Conservation (phyloP, 1,140 invertebrate species). For the Lysiphlebus fabarum region DNA sequence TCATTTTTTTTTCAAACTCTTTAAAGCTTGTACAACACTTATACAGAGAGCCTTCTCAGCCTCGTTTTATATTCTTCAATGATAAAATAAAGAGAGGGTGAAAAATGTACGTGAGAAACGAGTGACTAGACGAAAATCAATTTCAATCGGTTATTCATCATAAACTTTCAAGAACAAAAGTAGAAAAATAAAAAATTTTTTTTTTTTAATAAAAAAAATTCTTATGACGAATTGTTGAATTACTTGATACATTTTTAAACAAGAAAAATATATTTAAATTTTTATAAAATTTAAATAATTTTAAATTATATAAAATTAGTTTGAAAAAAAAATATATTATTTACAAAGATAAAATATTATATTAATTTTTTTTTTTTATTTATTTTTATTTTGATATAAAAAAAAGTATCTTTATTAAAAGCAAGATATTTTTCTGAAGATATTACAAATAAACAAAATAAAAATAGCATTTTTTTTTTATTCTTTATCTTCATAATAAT, state of each 20-base stretch:
- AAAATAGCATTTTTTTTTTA: too few relatives aligned
- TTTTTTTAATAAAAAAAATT: neutral
- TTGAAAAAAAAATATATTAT: too few relatives aligned
- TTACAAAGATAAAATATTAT: too few relatives aligned
- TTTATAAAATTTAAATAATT: neutral
- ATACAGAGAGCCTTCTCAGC: slow-evolving; percentile 6
- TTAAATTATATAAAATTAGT: too few relatives aligned
- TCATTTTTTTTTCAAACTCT: neutral
- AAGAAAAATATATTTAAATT: neutral
- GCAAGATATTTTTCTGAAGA: too few relatives aligned
- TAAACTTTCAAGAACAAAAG: slow-evolving; percentile 3
- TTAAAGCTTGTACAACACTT: neutral
- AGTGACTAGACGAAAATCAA: slow-evolving; percentile 1
- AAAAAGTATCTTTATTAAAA: too few relatives aligned
- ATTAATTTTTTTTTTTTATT: too few relatives aligned
- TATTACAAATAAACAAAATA: too few relatives aligned
- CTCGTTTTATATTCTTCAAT: slow-evolving; percentile 13
- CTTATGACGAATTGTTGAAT: neutral
- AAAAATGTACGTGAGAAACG: slow-evolving; percentile 2
- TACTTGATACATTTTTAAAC: neutral
- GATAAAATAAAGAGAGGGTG: slow-evolving; percentile 15
- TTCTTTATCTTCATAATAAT: too few relatives aligned
- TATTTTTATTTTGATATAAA: too few relatives aligned
- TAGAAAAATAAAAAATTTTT: neutral
- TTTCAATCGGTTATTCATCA: slow-evolving; percentile 6